Evolutionary conservation across 2,888 invertebrate species (phyloP), one percentile per base, ranked within the genome.

Genomic region (Synanthedon andrenaeformis): DNA sequence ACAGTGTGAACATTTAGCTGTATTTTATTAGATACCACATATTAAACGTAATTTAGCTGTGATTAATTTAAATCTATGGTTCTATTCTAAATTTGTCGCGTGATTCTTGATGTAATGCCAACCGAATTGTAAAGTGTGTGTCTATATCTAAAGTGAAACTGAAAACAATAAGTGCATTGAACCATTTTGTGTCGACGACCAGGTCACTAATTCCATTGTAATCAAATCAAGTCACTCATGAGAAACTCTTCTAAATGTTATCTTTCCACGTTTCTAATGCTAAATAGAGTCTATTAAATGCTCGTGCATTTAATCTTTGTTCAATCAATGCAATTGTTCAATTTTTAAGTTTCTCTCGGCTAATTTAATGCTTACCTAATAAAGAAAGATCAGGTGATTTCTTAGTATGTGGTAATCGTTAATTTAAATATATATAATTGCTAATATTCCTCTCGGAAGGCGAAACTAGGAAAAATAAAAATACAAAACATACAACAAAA

Each of bases 101-200:
- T 14, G 45, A 45, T 63, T 65, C 62, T 76, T 73, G 70, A 76
- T 62, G 59, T 65, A 64, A 67, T 69, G 71, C 74, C 74, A 76
- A 74, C 64, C 63, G 59, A 66, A 67, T 62, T 57, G 60, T 57
- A 65, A 45, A 45, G 45, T 45, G 14, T 45, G n/a, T 54, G 53
- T 50, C 53, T 55, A 55, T 54, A 55, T 50, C 53, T 55, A 55
- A 57, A 62, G 55, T 50, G 57, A 59, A 59, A 60, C 61, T 59
- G 65, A 67, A 62, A 69, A 67, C 55, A 65, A 60, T 58, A 62
- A 64, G 74, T 70, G 66, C 70, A 66, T 66, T 66, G 73, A 72
- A 72, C 74, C 59, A 61, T 45, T 45, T 45, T 13, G 45, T 45
- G 14, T 14, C 14, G 13, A 45, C 45, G 14, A 45, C 45, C n/a